Evolutionary conservation across 2,113 vertebrate species (phyloP).

Genomic region (Peromyscus polionotus): DNA sequence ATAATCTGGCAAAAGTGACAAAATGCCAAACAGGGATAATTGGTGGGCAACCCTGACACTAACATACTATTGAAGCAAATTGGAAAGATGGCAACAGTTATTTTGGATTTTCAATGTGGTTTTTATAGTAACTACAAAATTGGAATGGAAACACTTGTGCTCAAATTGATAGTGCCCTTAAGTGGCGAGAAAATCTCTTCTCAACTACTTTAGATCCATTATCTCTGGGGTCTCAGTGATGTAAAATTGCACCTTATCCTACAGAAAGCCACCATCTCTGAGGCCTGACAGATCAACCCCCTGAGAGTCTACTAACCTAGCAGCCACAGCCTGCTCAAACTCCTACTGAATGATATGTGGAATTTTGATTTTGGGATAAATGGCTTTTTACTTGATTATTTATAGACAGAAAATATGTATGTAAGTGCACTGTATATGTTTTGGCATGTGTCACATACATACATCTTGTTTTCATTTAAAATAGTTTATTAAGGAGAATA

Average conservation of each 20-base stretch:
- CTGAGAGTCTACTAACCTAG: background rate
- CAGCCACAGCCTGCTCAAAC: background rate
- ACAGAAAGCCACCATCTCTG: background rate
- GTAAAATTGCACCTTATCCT: conserved; percentile 30
- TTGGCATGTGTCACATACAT: background rate
- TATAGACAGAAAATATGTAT: background rate
- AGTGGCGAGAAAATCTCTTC: conserved; percentile 55
- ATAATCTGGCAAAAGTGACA: background rate
- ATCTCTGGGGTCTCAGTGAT: conserved; percentile 47
- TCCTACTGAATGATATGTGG: background rate
- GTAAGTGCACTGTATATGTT: background rate
- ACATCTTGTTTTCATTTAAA: background rate
- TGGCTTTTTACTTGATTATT: background rate
- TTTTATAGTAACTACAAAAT: conserved; percentile 59
- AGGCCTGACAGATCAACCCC: background rate
- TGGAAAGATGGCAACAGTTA: conserved; percentile 22
- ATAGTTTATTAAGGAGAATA: background rate
- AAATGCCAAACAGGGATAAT: conserved; percentile 40
- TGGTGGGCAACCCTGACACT: background rate
- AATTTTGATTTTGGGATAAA: background rate
- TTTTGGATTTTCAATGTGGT: conserved; percentile 53
- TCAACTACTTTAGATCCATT: background rate
- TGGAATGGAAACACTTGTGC: background rate
- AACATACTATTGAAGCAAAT: conserved; percentile 11
- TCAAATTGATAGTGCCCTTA: conserved; percentile 44